phyloP scores from a whole-genome alignment of 2,888 invertebrate genomes.

The Apomyelois bistriatella region DNA sequence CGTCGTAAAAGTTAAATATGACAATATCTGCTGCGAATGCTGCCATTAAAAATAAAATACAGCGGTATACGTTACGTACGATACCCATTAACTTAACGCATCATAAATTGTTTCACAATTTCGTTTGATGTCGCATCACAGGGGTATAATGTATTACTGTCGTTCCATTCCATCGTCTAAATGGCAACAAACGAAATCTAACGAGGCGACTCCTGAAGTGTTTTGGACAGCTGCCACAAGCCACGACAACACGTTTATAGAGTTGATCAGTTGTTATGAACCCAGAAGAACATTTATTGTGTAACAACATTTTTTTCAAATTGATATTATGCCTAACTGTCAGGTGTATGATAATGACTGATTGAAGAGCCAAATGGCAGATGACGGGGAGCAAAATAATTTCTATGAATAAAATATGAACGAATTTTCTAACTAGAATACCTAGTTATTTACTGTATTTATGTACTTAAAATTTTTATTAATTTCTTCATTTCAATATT shows the following conservation, averaged over 20 bases:
- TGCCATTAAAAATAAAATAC: background rate
- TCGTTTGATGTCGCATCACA: conserved; percentile 10
- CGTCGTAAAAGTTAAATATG: background rate
- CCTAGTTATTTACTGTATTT: too few relatives aligned
- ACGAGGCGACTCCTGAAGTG: conserved; percentile 32
- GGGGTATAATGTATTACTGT: conserved; percentile 21
- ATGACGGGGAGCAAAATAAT: too few relatives aligned
- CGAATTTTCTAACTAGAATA: too few relatives aligned
- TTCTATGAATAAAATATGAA: too few relatives aligned
- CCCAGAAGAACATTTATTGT: too few relatives aligned
- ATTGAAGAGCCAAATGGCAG: too few relatives aligned
- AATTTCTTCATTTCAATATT: too few relatives aligned
- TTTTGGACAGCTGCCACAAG: conserved; percentile 54
- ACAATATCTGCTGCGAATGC: background rate
- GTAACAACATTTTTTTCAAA: too few relatives aligned
- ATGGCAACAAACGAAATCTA: conserved; percentile 39
- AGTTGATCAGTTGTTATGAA: background rate
- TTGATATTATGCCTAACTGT: too few relatives aligned
- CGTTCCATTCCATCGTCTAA: conserved; percentile 26
- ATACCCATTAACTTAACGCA: conserved; percentile 4
- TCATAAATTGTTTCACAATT: conserved; percentile 6
- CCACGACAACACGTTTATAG: background rate
- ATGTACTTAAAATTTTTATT: too few relatives aligned
- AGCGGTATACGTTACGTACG: background rate
- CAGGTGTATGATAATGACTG: too few relatives aligned